Evolutionary conservation across 2,113 vertebrate genomes (phyloP).

Genomic region (Pelmatolapia mariae): DNA sequence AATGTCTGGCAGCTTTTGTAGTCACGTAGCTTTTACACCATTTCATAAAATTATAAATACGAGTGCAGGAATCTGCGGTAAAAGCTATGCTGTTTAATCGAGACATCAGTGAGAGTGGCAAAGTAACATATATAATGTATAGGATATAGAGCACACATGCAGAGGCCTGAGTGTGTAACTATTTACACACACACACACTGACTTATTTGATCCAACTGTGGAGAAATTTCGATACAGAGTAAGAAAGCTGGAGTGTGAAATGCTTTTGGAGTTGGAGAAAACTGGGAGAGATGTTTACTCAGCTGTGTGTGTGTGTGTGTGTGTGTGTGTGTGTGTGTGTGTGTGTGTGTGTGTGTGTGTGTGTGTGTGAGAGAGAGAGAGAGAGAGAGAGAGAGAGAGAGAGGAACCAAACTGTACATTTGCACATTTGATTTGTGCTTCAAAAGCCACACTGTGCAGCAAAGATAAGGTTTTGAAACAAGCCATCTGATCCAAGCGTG

Average conservation of each 20-base stretch:
- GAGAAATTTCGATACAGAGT: constrained; percentile 1
- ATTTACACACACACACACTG: not conserved
- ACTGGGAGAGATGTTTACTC: constrained; percentile 12
- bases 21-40: not conserved
- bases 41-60: not conserved
- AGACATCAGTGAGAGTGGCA: not conserved
- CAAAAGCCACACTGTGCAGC: constrained; percentile 15
- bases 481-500: constrained; percentile 19
- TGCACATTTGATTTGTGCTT: constrained; percentile 35
- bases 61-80: not conserved
- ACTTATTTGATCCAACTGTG: not conserved
- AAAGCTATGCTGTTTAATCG: not conserved
- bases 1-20: not conserved
- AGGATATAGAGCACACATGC: not conserved
- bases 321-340: not conserved
- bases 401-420: not conserved
- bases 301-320: not conserved
- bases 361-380: not conserved
- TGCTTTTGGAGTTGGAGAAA: constrained; percentile 20
- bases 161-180: not conserved
- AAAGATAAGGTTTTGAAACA: constrained; percentile 51
- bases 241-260: constrained; percentile 39
- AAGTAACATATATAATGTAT: not conserved
- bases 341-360: not conserved
- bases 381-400: not conserved